Conservation (phyloP, 2,888 invertebrate genomes). For the Cephus pygmeus region DNA sequence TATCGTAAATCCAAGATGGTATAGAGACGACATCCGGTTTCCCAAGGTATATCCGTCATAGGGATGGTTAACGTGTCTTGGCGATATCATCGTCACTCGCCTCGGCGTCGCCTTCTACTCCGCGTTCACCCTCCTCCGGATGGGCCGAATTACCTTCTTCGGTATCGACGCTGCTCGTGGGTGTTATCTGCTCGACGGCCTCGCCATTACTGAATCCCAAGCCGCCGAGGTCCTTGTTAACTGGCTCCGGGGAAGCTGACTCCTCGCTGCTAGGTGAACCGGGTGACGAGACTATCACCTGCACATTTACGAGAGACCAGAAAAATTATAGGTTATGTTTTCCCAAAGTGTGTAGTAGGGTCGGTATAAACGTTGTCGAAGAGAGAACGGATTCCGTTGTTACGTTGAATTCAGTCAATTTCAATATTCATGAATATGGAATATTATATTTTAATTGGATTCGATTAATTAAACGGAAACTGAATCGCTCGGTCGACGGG, state of each 20-base stretch:
- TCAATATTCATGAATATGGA: neutral
- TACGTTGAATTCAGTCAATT: neutral
- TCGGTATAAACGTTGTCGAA: neutral
- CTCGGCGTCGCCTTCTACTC: constrained; percentile 71
- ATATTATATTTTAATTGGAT: neutral
- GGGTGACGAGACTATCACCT: constrained; percentile 80
- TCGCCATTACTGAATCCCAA: constrained; percentile 35
- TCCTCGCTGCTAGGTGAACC: constrained; percentile 90
- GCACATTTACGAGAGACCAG: constrained; percentile 28
- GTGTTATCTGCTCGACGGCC: constrained; percentile 70
- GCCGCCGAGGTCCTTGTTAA: constrained; percentile 69
- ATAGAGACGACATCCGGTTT: neutral
- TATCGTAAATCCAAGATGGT: neutral
- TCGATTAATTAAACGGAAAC: neutral
- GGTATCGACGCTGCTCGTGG: constrained; percentile 72
- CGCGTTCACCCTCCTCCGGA: constrained; percentile 69
- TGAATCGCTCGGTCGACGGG: neutral
- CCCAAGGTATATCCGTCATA: neutral
- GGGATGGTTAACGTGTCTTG: constrained; percentile 34
- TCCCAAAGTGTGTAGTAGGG: neutral
- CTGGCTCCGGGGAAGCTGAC: constrained; percentile 82
- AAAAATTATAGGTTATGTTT: neutral
- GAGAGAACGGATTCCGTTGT: neutral
- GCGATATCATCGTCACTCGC: constrained; percentile 68
- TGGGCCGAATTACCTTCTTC: constrained; percentile 69